phyloP scores from a whole-genome alignment of 1,140 invertebrate genomes.

The Papilio xuthus region DNA sequence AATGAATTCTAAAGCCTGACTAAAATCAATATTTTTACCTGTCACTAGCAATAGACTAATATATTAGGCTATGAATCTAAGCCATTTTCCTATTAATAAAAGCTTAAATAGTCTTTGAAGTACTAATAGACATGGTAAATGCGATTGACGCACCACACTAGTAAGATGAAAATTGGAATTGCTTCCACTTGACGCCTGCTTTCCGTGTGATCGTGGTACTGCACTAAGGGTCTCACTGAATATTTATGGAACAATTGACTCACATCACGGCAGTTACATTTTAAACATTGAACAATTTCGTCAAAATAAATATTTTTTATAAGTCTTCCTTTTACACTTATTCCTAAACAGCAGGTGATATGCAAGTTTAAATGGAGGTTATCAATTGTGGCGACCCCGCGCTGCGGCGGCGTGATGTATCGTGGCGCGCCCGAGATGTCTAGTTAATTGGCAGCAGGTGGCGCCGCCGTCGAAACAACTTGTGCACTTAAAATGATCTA shows the following conservation, averaged over 20 bases:
- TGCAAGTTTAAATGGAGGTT: neutral
- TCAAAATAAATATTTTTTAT: too few relatives aligned
- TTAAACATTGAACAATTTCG: too few relatives aligned
- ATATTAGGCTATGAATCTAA: neutral
- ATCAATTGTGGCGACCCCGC: constrained; percentile 13
- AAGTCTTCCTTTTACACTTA: too few relatives aligned
- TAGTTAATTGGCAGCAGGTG: constrained; percentile 18
- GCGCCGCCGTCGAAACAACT: constrained; percentile 9
- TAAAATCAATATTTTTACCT: constrained; percentile 6
- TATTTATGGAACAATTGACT: too few relatives aligned
- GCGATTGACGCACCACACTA: too few relatives aligned
- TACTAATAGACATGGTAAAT: too few relatives aligned
- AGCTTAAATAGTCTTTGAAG: neutral
- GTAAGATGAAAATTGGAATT: too few relatives aligned
- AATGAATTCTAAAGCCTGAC: neutral
- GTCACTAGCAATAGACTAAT: constrained; percentile 7
- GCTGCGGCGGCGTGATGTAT: constrained; percentile 1
- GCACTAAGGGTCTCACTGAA: too few relatives aligned
- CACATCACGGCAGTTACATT: too few relatives aligned
- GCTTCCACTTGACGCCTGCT: too few relatives aligned
- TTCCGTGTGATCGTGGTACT: too few relatives aligned
- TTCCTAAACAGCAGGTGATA: neutral
- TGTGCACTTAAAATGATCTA: constrained; percentile 31
- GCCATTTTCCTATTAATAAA: neutral
- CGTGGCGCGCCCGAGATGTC: constrained; percentile 14